Base-by-base conservation (phyloP, 2,888 invertebrate genomes). In the Stramonita haemastoma region DNA sequence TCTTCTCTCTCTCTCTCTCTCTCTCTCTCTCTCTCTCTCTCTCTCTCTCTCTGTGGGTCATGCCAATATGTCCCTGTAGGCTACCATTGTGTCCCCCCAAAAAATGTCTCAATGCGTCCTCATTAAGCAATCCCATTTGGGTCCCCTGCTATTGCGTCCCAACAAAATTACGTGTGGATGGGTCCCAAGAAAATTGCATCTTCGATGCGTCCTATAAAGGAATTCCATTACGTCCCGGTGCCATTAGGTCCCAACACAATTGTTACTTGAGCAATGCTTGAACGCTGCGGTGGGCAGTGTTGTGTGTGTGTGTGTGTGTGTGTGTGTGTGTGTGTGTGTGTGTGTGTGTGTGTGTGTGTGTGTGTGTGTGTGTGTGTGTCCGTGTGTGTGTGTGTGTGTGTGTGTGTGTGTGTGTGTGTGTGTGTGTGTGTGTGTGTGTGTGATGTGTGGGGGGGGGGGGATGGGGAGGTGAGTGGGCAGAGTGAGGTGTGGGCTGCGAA, bases 321-420 rank as follows among this genome's bases (percentile, higher is more conserved):
- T 73, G 73, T 73, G 73, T 73, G 73, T 73, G 73, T 73, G 73
- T 73, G 73, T 73, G 73, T 73, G n/a, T 73, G 73, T 73, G 73
- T 73, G 73, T 73, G 73, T 73, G 73, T 73, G 73, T 73, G 70
- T 70, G 26, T 26, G 70, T 22, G 70, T 70, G 70, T 26, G 70
- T 70, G 70, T 26, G 70, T 70, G 70, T 26, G 70, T 70, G 70
- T 22, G 73, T 73, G 73, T 73, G 29, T 73, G 73, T 73, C 29
- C 29, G 29, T 73, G 73, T 73, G 73, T 29, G 73, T 29, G 73
- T 73, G 73, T 81, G 36, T 81, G 36, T 81, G 73, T 22, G 11
- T 73, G 22, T 73, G 73, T 73, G 73, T 73, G 73, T 77, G 32
- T 77, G 32, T 0, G 32, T 77, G 77, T 77, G 36, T 36, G 34